These are phyloP conservation scores for Pheosia tremula DNA, from an alignment of 2,888 invertebrate genomes.

Conservation along the genomic window DNA sequence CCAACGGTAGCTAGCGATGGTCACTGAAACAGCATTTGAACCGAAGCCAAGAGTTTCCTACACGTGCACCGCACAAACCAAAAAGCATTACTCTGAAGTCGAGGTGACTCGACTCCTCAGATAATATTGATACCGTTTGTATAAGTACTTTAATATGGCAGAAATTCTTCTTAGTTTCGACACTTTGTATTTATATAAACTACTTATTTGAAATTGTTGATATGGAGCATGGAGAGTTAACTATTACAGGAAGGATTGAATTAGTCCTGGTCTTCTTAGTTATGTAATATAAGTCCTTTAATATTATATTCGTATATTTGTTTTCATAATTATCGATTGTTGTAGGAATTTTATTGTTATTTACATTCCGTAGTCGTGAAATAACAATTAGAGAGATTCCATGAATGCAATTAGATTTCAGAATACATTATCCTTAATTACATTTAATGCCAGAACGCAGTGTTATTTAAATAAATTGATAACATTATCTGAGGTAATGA, in stretches of 20 bases:
- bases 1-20: background rate
- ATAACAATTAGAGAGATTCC: background rate
- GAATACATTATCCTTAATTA: constrained; percentile 1
- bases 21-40: background rate
- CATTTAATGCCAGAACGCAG: background rate
- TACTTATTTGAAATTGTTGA: too few species aligned
- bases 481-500: constrained; percentile 2
- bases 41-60: constrained; percentile 4
- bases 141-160: background rate
- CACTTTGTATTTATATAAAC: too few species aligned
- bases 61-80: background rate
- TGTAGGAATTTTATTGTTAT: background rate
- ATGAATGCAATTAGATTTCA: background rate
- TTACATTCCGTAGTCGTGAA: too few species aligned
- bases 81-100: background rate
- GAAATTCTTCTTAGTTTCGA: too few species aligned
- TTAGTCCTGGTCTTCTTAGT: too few species aligned
- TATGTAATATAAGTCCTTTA: background rate
- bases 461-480: background rate
- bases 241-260: too few species aligned
- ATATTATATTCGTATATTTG: background rate
- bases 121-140: background rate
- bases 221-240: too few species aligned
- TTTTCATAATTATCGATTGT: background rate
- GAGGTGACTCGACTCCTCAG: background rate